Evolutionary conservation across 2,888 invertebrate species (phyloP).

Genomic region (Aphodius sticticus): DNA sequence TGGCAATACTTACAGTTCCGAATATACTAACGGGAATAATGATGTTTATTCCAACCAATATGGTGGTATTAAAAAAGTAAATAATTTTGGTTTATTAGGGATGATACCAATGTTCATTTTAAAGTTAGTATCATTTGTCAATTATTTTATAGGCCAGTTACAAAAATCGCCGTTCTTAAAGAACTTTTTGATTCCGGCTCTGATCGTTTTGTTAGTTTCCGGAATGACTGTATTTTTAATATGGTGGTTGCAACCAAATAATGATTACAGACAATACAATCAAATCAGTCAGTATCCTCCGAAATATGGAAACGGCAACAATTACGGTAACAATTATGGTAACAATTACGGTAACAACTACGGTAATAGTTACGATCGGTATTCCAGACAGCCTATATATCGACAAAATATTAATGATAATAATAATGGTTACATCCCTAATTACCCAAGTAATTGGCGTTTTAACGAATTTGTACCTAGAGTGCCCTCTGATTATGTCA

Average conservation of each 20-base stretch:
- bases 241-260: constrained; percentile 52
- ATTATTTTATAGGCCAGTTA: constrained; percentile 50
- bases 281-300: constrained; percentile 14
- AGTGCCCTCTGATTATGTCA: not conserved
- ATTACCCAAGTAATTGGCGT: not conserved
- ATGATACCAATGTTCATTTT: constrained; percentile 53
- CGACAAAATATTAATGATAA: not conserved
- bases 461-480: not conserved
- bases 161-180: constrained; percentile 54
- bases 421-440: not conserved
- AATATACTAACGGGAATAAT: not conserved
- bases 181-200: constrained; percentile 53
- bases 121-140: constrained; percentile 51
- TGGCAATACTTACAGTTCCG: constrained; percentile 23
- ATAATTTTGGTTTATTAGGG: constrained; percentile 50
- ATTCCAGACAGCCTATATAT: not conserved
- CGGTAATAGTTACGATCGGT: not conserved
- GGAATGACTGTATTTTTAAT: constrained; percentile 54
- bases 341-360: no score
- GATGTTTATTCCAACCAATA: not conserved
- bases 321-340: not conserved
- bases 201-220: constrained; percentile 49
- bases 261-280: constrained; percentile 20
- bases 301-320: not conserved
- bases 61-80: not conserved